phyloP scores from a whole-genome alignment of 2,888 invertebrate species.

The Elmis aenea region DNA sequence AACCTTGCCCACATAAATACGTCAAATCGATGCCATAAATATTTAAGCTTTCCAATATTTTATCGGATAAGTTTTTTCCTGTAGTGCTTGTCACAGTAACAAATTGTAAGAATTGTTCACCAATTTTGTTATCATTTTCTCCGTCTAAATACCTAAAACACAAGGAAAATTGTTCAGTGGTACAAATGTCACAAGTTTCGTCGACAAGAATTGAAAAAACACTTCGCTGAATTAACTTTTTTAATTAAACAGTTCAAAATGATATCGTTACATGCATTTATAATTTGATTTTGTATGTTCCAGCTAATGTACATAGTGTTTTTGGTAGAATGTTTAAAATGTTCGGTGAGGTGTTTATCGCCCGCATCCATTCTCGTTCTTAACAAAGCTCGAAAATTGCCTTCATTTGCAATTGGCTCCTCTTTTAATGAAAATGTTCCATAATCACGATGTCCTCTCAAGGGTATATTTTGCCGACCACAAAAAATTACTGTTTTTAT shows the following conservation, averaged over 20 bases:
- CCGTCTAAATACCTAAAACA: no score
- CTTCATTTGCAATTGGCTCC: constrained; percentile 5
- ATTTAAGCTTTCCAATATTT: background rate
- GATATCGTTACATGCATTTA: no score
- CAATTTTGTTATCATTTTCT: background rate
- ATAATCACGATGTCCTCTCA: constrained; percentile 7
- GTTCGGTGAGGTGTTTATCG: constrained; percentile 3
- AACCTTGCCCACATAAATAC: constrained; percentile 2
- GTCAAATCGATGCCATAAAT: background rate
- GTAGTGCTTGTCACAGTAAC: background rate
- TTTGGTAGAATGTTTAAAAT: constrained; percentile 1
- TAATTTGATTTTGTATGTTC: constrained; percentile 9
- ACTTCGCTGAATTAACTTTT: no score
- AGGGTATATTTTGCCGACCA: constrained; percentile 4
- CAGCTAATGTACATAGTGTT: constrained; percentile 9
- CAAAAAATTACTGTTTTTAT: constrained; percentile 9
- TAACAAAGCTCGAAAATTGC: constrained; percentile 6
- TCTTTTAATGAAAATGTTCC: constrained; percentile 2
- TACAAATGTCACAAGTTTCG: no score
- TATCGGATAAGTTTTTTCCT: background rate
- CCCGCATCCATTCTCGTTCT: constrained; percentile 4
- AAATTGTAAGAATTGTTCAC: constrained; percentile 1
- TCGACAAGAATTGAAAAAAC: no score
- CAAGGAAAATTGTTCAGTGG: no score
- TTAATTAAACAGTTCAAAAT: no score